Conservation (phyloP, 2,797 vertebrate species). For the Tragelaphus oryx region DNA sequence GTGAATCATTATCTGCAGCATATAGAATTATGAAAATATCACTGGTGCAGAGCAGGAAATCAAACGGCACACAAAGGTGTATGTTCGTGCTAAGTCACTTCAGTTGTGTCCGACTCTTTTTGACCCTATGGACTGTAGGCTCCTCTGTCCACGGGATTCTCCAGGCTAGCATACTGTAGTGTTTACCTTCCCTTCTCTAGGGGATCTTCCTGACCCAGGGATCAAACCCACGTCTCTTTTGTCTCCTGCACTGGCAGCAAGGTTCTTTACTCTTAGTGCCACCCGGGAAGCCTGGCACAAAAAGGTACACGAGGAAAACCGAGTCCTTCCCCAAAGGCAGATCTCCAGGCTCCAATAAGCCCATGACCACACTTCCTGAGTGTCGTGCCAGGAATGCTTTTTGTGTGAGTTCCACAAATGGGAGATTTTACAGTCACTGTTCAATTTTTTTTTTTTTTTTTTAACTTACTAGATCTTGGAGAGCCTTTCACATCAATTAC, state of each 20-base stretch:
- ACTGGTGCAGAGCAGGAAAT: not conserved
- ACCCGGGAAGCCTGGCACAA: not conserved
- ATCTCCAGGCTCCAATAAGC: too few relatives aligned
- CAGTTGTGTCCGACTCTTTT: not conserved
- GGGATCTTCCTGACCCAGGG: not conserved
- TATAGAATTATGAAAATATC: not conserved
- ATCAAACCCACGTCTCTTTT: not conserved
- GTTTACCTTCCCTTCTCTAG: not conserved
- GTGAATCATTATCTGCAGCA: not conserved
- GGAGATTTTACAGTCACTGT: too few relatives aligned
- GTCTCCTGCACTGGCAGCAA: not conserved
- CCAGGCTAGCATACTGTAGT: not conserved
- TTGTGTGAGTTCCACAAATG: rapidly evolving
- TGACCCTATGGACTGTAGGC: not conserved
- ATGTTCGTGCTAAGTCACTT: rapidly evolving
- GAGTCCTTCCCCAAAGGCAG: too few relatives aligned
- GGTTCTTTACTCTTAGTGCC: not conserved
- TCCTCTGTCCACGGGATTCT: not conserved
- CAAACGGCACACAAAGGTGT: rapidly evolving
- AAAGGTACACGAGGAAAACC: rapidly evolving
- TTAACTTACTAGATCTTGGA: not conserved
- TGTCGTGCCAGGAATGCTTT: too few relatives aligned
- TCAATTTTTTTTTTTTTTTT: not conserved
- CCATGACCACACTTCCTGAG: rapidly evolving
- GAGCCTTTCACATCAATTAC: not conserved